Conservation (phyloP, 2,888 invertebrate genomes). For the Troilus luridus region DNA sequence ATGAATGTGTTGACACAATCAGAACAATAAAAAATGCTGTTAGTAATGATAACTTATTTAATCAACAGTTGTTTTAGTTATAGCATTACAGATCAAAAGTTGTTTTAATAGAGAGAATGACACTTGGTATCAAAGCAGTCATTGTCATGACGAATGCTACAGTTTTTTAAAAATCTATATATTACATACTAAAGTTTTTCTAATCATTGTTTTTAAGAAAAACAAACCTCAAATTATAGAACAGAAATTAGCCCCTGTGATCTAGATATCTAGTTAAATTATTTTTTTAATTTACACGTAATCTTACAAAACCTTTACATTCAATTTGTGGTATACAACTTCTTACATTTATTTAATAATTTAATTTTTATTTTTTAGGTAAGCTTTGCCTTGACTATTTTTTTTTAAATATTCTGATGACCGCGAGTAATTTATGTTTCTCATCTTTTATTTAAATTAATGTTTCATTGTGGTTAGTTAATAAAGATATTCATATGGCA, state of each 20-base stretch:
- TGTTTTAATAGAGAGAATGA: too few relatives aligned
- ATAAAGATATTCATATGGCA: too few relatives aligned
- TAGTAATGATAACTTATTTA: not conserved
- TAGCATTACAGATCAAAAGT: too few relatives aligned
- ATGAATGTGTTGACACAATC: not conserved
- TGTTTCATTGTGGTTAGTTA: not conserved
- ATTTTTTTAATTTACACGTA: not conserved
- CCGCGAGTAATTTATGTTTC: not conserved
- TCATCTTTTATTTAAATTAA: not conserved
- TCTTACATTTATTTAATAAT: not conserved
- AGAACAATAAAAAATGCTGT: not conserved
- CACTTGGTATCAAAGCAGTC: too few relatives aligned
- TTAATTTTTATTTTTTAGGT: slow-evolving; percentile 10
- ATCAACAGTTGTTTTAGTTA: not conserved
- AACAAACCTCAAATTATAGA: not conserved
- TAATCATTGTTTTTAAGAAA: too few relatives aligned
- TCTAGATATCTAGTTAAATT: not conserved
- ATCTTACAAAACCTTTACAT: not conserved
- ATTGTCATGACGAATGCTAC: too few relatives aligned
- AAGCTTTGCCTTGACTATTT: not conserved
- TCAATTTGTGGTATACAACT: not conserved
- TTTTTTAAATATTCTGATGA: not conserved
- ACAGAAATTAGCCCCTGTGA: not conserved
- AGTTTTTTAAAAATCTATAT: too few relatives aligned
- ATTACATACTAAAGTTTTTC: too few relatives aligned